phyloP scores from a whole-genome alignment of 1,140 invertebrate species.

The Hycleus cichorii region DNA sequence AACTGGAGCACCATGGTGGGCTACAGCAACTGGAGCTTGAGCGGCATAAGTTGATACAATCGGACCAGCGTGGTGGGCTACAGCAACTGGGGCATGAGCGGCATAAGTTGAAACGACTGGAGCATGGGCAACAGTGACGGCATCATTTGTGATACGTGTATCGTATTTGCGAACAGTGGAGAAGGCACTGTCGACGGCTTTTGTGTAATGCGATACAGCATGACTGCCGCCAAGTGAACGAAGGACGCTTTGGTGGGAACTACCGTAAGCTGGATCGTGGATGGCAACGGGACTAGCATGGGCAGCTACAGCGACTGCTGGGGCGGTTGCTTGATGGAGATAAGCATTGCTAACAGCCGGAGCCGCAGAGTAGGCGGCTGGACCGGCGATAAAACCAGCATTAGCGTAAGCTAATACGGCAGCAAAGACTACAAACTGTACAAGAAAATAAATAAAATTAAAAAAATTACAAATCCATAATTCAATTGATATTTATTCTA shows the following conservation, averaged over 20 bases:
- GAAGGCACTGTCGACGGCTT: conserved; percentile 55
- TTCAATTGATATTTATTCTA: not conserved
- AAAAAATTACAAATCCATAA: not conserved
- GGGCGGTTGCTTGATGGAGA: conserved; percentile 20
- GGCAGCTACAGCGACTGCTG: conserved; percentile 26
- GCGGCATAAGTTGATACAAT: conserved; percentile 26
- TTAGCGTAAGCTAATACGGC: conserved; percentile 24
- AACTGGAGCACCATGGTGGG: conserved; percentile 4
- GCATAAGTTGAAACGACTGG: conserved; percentile 5
- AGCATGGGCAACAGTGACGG: conserved; percentile 33
- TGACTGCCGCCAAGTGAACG: conserved; percentile 49
- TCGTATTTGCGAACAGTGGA: conserved; percentile 55
- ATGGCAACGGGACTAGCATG: conserved; percentile 39
- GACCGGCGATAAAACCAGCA: conserved; percentile 22
- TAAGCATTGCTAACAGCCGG: conserved; percentile 16
- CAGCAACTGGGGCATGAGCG: not conserved
- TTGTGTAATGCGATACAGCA: conserved; percentile 52
- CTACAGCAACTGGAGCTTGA: conserved; percentile 9
- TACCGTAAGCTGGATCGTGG: conserved; percentile 44
- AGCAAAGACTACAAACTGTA: conserved; percentile 28
- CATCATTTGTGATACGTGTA: conserved; percentile 53
- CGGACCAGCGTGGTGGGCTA: conserved; percentile 2
- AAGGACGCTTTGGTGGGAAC: conserved; percentile 49
- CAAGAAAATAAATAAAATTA: conserved; percentile 5
- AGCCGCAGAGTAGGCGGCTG: conserved; percentile 25